Percentiles rank a stretch among this genome's conserved stretches.
Evolutionary conservation across 2,888 invertebrate genomes (phyloP).

Genomic region (Stratiomys singularior): DNA sequence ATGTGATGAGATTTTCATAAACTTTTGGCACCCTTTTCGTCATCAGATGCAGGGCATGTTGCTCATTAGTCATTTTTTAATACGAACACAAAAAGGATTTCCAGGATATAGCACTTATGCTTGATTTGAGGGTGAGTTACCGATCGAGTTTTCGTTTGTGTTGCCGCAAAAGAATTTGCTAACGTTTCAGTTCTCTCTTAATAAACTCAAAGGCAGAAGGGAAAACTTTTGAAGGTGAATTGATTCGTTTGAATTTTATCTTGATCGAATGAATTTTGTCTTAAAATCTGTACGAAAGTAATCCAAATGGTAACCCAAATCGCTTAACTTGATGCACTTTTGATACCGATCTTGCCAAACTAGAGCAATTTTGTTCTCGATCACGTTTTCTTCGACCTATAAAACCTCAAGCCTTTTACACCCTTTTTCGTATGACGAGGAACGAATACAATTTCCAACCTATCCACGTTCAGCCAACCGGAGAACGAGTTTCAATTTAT

Average conservation of each 20-base stretch:
- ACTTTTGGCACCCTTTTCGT: constrained; percentile 48
- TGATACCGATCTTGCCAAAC: constrained; percentile 44
- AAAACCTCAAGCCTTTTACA: constrained; percentile 50
- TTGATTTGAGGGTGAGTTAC: too few species aligned
- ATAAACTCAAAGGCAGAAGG: too few species aligned
- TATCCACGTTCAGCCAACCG: constrained; percentile 26
- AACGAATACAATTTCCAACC: constrained; percentile 32
- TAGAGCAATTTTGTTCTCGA: constrained; percentile 49
- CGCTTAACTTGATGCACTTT: neutral
- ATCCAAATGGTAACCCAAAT: neutral
- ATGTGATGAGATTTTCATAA: constrained; percentile 51
- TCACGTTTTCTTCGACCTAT: constrained; percentile 46
- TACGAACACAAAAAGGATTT: neutral
- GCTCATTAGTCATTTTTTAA: constrained; percentile 38
- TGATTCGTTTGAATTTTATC: too few species aligned
- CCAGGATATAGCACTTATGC: too few species aligned
- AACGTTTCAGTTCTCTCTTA: too few species aligned
- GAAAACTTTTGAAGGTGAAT: too few species aligned
- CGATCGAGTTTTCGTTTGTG: too few species aligned
- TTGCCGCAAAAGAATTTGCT: too few species aligned
- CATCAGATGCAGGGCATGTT: constrained; percentile 17
- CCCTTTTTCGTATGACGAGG: constrained; percentile 40
- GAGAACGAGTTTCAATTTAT: constrained; percentile 40
- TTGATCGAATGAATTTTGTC: too few species aligned
- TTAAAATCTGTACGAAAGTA: too few species aligned